Percentiles rank a stretch among this genome's conserved stretches.
phyloP scores from a whole-genome alignment of 1,140 invertebrate genomes.

The Bombus vancouverensis region DNA sequence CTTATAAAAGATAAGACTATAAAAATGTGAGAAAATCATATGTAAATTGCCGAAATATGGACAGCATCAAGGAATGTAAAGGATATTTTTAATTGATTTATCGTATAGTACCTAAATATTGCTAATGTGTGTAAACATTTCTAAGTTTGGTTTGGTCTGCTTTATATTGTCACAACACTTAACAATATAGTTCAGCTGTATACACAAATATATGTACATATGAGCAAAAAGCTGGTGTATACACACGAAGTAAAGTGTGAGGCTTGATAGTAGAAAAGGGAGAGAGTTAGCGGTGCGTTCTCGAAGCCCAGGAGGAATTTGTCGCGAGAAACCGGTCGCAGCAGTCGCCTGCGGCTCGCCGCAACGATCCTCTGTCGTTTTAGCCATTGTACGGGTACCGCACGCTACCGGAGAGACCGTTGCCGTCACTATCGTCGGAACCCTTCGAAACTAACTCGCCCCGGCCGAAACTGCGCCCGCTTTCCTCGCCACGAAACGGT shows the following conservation, averaged over 20 bases:
- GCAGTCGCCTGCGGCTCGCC: slow-evolving; percentile 80
- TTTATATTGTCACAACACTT: neutral
- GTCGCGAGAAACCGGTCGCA: slow-evolving; percentile 74
- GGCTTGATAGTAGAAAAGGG: neutral
- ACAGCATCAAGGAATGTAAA: too few relatives aligned
- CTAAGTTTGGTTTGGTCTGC: too few relatives aligned
- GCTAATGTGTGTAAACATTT: too few relatives aligned
- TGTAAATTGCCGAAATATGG: too few relatives aligned
- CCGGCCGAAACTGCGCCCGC: slow-evolving; percentile 59
- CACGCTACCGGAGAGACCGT: slow-evolving; percentile 49
- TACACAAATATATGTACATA: neutral
- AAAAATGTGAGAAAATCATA: too few relatives aligned
- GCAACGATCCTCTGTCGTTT: slow-evolving; percentile 78
- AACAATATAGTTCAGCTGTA: neutral
- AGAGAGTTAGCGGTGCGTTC: slow-evolving; percentile 14
- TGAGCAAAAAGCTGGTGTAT: neutral
- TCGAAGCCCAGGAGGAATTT: slow-evolving; percentile 65
- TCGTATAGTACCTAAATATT: too few relatives aligned
- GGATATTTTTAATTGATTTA: too few relatives aligned
- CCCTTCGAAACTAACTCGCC: slow-evolving; percentile 67
- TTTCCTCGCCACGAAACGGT: slow-evolving; percentile 62
- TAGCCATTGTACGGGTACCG: slow-evolving; percentile 60
- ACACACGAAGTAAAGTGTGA: neutral
- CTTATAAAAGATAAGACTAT: too few relatives aligned
- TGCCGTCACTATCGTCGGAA: slow-evolving; percentile 51